These are phyloP conservation scores for Drosophila quinaria DNA, from an alignment of 2,888 invertebrate genomes.

Conservation along the genomic window DNA sequence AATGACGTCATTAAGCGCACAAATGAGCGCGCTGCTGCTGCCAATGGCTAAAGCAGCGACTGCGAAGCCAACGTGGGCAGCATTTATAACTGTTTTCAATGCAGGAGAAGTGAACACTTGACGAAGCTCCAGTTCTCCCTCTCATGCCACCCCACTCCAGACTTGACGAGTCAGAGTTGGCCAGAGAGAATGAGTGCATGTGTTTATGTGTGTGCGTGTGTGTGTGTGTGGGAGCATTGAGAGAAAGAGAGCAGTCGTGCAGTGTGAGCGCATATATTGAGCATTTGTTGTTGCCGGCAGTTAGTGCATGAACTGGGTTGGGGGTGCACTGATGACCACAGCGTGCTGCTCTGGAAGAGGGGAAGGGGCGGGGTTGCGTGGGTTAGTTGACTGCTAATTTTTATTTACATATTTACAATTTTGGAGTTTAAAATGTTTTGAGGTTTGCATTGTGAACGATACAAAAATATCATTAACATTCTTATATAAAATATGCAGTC, in stretches of 20 bases:
- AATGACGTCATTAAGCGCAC: slow-evolving; percentile 81
- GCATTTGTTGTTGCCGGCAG: slow-evolving; percentile 55
- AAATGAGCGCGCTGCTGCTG: slow-evolving; percentile 79
- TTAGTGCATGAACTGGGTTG: slow-evolving; percentile 14
- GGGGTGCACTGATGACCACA: slow-evolving; percentile 45
- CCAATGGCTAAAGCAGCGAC: slow-evolving; percentile 27
- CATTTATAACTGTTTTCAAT: slow-evolving; percentile 76
- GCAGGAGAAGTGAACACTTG: slow-evolving; percentile 77
- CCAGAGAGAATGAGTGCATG: slow-evolving; percentile 19
- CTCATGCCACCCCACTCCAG: slow-evolving; percentile 14
- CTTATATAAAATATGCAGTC: slow-evolving; percentile 17
- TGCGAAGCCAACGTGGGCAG: slow-evolving; percentile 50
- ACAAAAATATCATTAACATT: slow-evolving; percentile 50
- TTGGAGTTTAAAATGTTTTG: slow-evolving; percentile 49
- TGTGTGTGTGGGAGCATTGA: slow-evolving; percentile 23
- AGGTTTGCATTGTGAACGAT: slow-evolving; percentile 48
- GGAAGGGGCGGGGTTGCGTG: slow-evolving; percentile 2
- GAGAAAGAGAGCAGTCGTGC: slow-evolving; percentile 34
- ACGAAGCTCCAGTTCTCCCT: slow-evolving; percentile 63
- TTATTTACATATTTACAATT: slow-evolving; percentile 62
- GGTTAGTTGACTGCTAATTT: slow-evolving; percentile 49
- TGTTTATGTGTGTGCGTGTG: slow-evolving; percentile 4
- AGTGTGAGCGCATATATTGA: slow-evolving; percentile 54
- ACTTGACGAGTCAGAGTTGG: slow-evolving; percentile 46
- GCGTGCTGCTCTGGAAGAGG: not conserved